A percentile compares a stretch with the other conserved stretches of the same genome.
Evolutionary conservation across 2,113 vertebrate species (phyloP).

Genomic region (Aphyosemion australe): DNA sequence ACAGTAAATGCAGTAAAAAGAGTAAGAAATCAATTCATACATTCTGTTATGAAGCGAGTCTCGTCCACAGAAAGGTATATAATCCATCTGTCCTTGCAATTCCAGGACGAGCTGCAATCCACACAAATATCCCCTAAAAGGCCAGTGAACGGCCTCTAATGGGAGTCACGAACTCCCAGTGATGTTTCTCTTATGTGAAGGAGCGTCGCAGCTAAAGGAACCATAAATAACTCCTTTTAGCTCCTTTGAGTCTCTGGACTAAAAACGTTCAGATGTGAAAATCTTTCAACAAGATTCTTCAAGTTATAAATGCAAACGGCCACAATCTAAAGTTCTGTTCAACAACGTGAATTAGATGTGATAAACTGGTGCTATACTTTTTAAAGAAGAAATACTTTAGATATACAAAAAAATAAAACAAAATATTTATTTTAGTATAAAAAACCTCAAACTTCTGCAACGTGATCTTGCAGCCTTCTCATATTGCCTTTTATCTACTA

Average conservation of each 20-base stretch:
- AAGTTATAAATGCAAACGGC: no score
- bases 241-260: constrained; percentile 4
- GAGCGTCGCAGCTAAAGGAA: constrained; percentile 77
- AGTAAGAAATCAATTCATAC: constrained; percentile 18
- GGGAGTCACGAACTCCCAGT: constrained; percentile 55
- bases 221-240: constrained; percentile 69
- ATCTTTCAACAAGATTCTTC: constrained; percentile 9
- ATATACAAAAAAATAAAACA: no score
- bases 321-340: no score
- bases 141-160: constrained; percentile 55
- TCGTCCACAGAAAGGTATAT: constrained; percentile 7
- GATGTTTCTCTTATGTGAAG: constrained; percentile 63
- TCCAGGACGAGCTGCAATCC: constrained; percentile 31
- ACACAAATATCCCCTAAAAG: constrained; percentile 56
- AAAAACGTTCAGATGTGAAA: constrained; percentile 27
- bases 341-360: no score
- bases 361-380: no score
- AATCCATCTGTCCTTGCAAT: constrained; percentile 39
- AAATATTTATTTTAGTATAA: no score
- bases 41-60: constrained; percentile 8
- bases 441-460: no score
- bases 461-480: no score
- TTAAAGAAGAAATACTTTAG: no score
- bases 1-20: constrained; percentile 17
- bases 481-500: no score